Evolutionary conservation across 2,113 vertebrate species (phyloP).

Genomic region (Brienomyrus brachyistius): DNA sequence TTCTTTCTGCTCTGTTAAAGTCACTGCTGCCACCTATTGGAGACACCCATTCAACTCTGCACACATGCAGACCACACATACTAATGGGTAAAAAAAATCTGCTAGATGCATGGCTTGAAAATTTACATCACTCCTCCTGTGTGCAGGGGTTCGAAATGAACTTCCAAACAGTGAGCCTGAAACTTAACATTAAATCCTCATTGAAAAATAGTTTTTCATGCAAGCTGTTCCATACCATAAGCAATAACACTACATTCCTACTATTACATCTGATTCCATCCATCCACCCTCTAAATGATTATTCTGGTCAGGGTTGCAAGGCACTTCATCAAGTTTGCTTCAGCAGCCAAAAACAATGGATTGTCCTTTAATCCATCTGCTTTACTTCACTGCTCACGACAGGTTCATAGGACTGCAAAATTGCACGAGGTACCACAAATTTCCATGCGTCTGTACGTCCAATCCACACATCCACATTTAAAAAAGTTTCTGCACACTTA

Average conservation of each 20-base stretch:
- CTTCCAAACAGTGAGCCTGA: not conserved
- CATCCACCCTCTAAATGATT: not conserved
- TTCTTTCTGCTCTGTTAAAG: not conserved
- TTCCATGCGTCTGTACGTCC: not conserved
- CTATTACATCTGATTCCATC: not conserved
- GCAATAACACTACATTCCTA: not conserved
- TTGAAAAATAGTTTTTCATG: not conserved
- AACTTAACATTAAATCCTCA: not conserved
- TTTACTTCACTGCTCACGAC: not conserved
- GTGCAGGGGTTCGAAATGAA: not conserved
- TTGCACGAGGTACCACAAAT: not conserved
- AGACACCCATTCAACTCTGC: not conserved
- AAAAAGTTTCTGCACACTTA: not conserved
- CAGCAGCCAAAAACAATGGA: not conserved
- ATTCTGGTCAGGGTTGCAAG: not conserved
- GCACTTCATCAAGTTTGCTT: not conserved
- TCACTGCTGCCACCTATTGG: not conserved
- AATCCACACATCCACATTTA: not conserved
- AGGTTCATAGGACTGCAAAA: not conserved
- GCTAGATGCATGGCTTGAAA: not conserved
- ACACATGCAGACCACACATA: not conserved
- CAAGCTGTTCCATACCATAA: not conserved
- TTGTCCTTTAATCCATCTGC: not conserved
- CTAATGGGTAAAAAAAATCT: not conserved
- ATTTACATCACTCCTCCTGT: not conserved